Conservation (phyloP, 2,888 invertebrate species). For the Asteroscopus sphinx region DNA sequence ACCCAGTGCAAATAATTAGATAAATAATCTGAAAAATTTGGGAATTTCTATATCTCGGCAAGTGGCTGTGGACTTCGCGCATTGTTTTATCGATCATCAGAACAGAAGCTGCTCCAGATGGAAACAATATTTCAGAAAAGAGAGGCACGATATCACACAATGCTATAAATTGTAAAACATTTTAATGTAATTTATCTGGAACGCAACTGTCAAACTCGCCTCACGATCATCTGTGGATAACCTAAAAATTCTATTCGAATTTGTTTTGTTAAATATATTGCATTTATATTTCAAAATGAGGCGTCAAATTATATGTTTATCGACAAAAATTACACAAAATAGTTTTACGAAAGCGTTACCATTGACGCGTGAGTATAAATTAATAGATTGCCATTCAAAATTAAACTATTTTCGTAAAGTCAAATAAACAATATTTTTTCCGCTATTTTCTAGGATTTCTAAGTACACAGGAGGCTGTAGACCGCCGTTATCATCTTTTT, state of each 20-base stretch:
- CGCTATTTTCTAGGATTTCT: constrained; percentile 75
- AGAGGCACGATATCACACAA: background rate
- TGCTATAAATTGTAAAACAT: background rate
- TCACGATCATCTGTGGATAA: constrained; percentile 53
- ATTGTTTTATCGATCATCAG: too few species aligned
- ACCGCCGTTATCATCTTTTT: constrained; percentile 93
- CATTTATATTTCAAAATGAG: constrained; percentile 70
- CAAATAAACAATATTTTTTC: background rate
- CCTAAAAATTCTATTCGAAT: constrained; percentile 50
- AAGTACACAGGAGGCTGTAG: constrained; percentile 87
- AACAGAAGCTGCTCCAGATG: too few species aligned
- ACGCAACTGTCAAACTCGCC: constrained; percentile 24
- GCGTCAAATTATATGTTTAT: constrained; percentile 67
- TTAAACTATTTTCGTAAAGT: background rate
- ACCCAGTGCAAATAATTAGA: too few species aligned
- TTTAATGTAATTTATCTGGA: background rate
- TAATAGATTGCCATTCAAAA: background rate
- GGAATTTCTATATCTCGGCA: too few species aligned
- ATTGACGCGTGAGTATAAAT: constrained; percentile 64
- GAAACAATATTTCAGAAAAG: background rate
- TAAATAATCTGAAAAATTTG: too few species aligned
- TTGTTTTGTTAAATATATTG: constrained; percentile 30
- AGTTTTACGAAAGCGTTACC: constrained; percentile 57
- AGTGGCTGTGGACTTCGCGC: too few species aligned
- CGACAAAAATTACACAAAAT: constrained; percentile 66